Conservation (phyloP, 2,113 vertebrate genomes). For the Agapornis roseicollis region DNA sequence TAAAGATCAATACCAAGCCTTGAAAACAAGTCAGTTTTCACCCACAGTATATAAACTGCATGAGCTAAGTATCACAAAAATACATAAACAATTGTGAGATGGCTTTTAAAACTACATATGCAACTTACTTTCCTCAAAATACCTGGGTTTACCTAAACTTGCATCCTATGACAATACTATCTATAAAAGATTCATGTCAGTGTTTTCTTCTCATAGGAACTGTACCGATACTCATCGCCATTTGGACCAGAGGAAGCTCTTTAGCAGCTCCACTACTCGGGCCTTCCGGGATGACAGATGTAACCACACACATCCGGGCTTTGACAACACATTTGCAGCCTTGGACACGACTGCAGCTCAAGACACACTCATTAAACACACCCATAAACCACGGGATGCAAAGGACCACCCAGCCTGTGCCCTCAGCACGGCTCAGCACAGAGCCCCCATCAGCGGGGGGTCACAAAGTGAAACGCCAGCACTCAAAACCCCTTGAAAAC, state of each 20-base stretch:
- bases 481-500: not conserved
- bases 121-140: not conserved
- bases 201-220: not conserved
- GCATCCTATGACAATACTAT: not conserved
- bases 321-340: not conserved
- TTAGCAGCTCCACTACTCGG: not conserved
- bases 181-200: not conserved
- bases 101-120: not conserved
- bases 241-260: not conserved
- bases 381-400: not conserved
- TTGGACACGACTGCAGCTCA: not conserved
- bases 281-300: not conserved
- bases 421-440: not conserved
- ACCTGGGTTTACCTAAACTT: not conserved
- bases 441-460: not conserved
- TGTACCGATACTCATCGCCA: fast-evolving
- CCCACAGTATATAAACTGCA: not conserved
- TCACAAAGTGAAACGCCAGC: fast-evolving
- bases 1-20: not conserved
- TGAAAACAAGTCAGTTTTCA: not conserved
- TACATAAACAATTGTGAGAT: fast-evolving
- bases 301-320: not conserved
- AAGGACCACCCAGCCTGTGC: not conserved
- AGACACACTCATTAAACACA: not conserved
- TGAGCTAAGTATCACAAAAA: not conserved